Evolutionary conservation across 2,888 invertebrate species (phyloP), one percentile per base, ranked within the genome.

Genomic region (Tridacna gigas): DNA sequence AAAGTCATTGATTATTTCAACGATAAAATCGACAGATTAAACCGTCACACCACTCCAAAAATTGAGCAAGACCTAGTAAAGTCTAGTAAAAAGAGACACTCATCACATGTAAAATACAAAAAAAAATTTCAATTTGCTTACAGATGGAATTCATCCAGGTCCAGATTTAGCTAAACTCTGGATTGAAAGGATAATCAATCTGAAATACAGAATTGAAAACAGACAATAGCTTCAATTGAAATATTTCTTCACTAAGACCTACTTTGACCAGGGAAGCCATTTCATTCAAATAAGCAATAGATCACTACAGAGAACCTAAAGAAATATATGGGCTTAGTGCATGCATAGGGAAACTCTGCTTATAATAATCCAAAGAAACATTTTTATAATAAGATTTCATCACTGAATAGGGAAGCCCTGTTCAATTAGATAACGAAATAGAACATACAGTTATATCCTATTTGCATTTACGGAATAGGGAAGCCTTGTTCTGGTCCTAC

Each of bases 141-240:
- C 22, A 13, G 63, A 63, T 25, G 63, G 63, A 22, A 63, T 63
- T 22, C 63, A 63, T 63, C 63, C 63, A n/a, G 25, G 63, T 63
- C 22, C n/a, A 13, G 25, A 20, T 13, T 12, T 63, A 63, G 63
- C 63, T 22, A 18, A 22, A 13, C 22, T 63, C 22, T 63, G 63
- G 63, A 22, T 63, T 22, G 63, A 63, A 63, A 63, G 25, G 22
- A 13, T 63, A 63, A 25, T 63, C n/a, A 18, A 22, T n/a, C 63
- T n/a, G 13, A 63, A 63, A 63, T n/a, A 22, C 63, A 22, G 22
- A n/a, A 63, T 63, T 63, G 63, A 63, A 63, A 22, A n/a, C 63
- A 18, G 22, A 13, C n/a, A 63, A 63, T n/a, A 63, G 37, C 37
- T 37, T 37, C 37, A 37, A 37, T 4, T 37, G 37, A 37, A 37